Percentiles rank a stretch among this genome's conserved stretches.
These are phyloP conservation scores for Macrobrachium rosenbergii DNA, from an alignment of 1,140 invertebrate genomes.

Conservation along the genomic window DNA sequence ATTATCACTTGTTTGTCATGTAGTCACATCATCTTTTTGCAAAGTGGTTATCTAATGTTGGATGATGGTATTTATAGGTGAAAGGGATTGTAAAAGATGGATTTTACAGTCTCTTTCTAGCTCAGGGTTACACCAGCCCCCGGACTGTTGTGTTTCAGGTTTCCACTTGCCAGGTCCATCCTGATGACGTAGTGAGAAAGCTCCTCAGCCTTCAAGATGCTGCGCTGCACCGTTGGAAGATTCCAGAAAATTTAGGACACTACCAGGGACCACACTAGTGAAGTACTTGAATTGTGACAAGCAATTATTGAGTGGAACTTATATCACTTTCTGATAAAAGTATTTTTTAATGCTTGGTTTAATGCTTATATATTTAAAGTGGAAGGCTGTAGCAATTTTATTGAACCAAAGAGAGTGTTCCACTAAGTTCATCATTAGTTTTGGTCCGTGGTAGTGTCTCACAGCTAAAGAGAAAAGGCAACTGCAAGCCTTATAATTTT, in stretches of 20 bases:
- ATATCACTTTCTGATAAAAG: no score
- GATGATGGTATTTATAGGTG: slow-evolving; percentile 1
- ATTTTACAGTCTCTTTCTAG: slow-evolving; percentile 16
- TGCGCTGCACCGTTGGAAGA: slow-evolving; percentile 35
- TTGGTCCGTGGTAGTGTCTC: slow-evolving; percentile 29
- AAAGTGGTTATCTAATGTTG: neutral
- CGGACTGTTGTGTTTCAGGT: slow-evolving; percentile 54
- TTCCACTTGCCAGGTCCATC: slow-evolving; percentile 26
- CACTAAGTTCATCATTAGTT: slow-evolving; percentile 35
- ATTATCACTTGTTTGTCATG: no score
- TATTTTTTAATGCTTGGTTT: no score
- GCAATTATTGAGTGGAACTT: no score
- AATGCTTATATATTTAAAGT: no score
- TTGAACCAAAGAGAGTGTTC: neutral
- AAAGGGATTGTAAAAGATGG: slow-evolving; percentile 33
- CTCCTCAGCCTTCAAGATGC: slow-evolving; percentile 1
- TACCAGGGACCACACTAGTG: slow-evolving; percentile 39
- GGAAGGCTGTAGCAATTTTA: neutral
- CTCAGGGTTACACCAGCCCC: slow-evolving; percentile 56
- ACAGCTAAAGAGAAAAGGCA: neutral
- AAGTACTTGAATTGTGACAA: neutral
- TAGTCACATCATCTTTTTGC: no score
- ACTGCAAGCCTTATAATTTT: slow-evolving; percentile 30
- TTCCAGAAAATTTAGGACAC: slow-evolving; percentile 31
- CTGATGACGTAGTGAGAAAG: slow-evolving; percentile 25